Conservation (phyloP, 2,888 invertebrate genomes). For the Aphidoletes aphidimyza region DNA sequence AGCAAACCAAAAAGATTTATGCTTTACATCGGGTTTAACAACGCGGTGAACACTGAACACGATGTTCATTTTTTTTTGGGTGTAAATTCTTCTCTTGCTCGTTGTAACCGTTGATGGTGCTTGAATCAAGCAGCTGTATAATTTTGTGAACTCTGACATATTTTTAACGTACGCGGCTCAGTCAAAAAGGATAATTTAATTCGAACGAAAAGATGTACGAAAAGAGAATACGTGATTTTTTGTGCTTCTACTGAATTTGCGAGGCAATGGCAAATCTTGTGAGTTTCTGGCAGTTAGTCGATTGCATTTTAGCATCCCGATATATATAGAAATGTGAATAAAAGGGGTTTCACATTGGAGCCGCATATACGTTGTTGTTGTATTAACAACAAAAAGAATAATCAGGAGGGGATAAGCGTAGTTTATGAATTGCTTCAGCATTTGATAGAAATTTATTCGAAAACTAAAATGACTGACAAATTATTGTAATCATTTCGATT, state of each 20-base stretch:
- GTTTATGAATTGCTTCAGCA: too few relatives aligned
- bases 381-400: too few relatives aligned
- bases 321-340: too few relatives aligned
- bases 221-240: constrained; percentile 1
- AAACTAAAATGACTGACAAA: not conserved
- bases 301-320: too few relatives aligned
- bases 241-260: not conserved
- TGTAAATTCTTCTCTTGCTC: too few relatives aligned
- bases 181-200: constrained; percentile 8
- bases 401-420: too few relatives aligned
- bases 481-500: not conserved
- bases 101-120: constrained; percentile 1
- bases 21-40: constrained; percentile 23
- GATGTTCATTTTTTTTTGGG: not conserved
- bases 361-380: too few relatives aligned
- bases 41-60: not conserved
- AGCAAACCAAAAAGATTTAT: not conserved
- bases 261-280: too few relatives aligned
- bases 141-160: constrained; percentile 12
- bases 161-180: not conserved
- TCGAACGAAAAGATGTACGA: not conserved
- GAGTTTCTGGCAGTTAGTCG: too few relatives aligned
- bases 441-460: not conserved
- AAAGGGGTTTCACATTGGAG: too few relatives aligned
- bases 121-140: not conserved